Evolutionary conservation across 2,888 invertebrate species (phyloP), one percentile per base, ranked within the genome.

Genomic region (Andricus curvator): DNA sequence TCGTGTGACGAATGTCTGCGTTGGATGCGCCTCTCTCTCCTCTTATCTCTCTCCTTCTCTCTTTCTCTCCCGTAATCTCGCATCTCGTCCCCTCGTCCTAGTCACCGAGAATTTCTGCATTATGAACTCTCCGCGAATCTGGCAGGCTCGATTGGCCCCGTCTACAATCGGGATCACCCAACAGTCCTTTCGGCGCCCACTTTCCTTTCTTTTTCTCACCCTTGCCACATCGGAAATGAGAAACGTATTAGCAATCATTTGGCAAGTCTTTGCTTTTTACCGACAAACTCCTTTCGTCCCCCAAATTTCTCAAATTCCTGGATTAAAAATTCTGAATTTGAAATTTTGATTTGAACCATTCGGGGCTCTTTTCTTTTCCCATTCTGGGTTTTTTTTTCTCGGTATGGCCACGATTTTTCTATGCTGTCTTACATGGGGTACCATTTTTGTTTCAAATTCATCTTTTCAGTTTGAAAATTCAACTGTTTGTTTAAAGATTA

Each of bases 1-100:
- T 92, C 91, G 91, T 92, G 92, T 91, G 92, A 92, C 92, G 92
- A 92, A 92, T 92, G 92, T 91, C 91, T 91, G 89, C 89, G 91
- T 92, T 92, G 90, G 91, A 91, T 89, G 92, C 91, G 92, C 91
- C 89, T 89, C 88, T 89, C 88, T 89, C 88, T 89, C 88, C 88
- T 88, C 81, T 84, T 81, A 66, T 74, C 78, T 70, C 78, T 25
- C 76, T 64, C 83, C 77, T 76, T 82, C 80, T 80, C 62, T 78
- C 81, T 78, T 67, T 79, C 66, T 65, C 64, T 68, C 70, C 22
- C 48, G 62, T n/a, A 74, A 74, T 74, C 29, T 74, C 51, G n/a
- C n/a, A 29, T 51, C 33, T 33, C n/a, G 74, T 74, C 74, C 67
- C 67, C 74, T 41, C 67, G 33, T 74, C 17, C 51, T 74, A 51